These are phyloP conservation scores for Clamator glandarius DNA, from an alignment of 2,797 vertebrate species.

Conservation along the genomic window DNA sequence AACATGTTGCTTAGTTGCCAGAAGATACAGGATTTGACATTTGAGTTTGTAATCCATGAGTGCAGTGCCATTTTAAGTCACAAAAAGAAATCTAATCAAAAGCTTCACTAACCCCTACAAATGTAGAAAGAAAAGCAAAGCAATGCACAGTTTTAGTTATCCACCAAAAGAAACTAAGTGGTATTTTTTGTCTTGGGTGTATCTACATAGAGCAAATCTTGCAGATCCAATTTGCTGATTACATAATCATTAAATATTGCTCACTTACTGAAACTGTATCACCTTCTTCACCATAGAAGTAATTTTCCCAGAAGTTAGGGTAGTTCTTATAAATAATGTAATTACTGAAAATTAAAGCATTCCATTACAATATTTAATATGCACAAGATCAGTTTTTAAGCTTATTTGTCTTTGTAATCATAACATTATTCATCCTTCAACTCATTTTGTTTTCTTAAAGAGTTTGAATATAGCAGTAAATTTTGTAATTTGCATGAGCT, in stretches of 20 bases:
- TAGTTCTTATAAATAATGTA: slow-evolving; percentile 50
- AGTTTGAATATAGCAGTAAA: slow-evolving; percentile 61
- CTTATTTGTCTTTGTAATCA: slow-evolving; percentile 66
- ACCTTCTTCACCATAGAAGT: slow-evolving; percentile 32
- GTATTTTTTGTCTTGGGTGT: neutral
- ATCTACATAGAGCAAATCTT: neutral
- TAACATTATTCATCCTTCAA: slow-evolving; percentile 66
- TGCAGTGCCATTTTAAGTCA: neutral
- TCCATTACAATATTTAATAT: slow-evolving; percentile 21
- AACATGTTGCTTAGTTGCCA: neutral
- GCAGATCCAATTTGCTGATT: neutral
- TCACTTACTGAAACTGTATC: slow-evolving; percentile 36
- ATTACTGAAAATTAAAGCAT: slow-evolving; percentile 54
- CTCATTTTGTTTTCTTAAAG: slow-evolving; percentile 58
- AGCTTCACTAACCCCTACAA: neutral
- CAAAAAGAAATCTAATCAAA: neutral
- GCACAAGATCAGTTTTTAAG: slow-evolving; percentile 53
- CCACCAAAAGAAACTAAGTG: neutral
- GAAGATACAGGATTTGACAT: neutral
- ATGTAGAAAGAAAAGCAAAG: neutral
- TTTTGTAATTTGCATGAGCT: slow-evolving; percentile 45
- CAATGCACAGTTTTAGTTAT: neutral
- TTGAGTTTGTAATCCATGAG: neutral
- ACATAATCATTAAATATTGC: neutral
- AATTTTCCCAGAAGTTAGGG: slow-evolving; percentile 27